Evolutionary conservation across 2,797 vertebrate species (phyloP).

Genomic region (Babyrousa celebensis): DNA sequence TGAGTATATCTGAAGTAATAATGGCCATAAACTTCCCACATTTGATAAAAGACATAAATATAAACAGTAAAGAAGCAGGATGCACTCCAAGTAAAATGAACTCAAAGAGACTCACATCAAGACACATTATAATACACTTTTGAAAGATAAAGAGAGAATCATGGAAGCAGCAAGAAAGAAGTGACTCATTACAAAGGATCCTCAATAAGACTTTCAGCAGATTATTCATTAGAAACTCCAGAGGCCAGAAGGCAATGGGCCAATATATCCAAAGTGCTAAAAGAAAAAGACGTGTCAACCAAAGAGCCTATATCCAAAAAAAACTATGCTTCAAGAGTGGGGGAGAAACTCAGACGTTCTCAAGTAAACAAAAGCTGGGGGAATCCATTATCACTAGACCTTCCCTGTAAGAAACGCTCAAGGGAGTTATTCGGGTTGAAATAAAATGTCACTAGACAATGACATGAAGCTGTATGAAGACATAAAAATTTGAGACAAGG

Average conservation of each 20-base stretch:
- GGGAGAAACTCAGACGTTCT: not conserved
- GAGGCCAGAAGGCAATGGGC: not conserved
- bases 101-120: not conserved
- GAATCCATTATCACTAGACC: not conserved
- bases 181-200: not conserved
- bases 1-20: not conserved
- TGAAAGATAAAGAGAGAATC: not conserved
- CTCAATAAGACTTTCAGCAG: not conserved
- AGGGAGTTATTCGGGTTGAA: not conserved
- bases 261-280: not conserved
- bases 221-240: not conserved
- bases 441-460: not conserved
- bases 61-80: not conserved
- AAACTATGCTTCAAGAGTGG: not conserved
- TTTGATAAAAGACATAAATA: not conserved
- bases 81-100: not conserved
- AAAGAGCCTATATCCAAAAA: not conserved
- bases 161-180: constrained; percentile 8
- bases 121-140: not conserved
- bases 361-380: not conserved
- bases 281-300: not conserved
- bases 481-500: not conserved
- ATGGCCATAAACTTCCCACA: not conserved
- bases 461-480: not conserved
- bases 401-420: not conserved